Base-by-base conservation (phyloP, 2,797 vertebrate species). In the Anguilla obscura region DNA sequence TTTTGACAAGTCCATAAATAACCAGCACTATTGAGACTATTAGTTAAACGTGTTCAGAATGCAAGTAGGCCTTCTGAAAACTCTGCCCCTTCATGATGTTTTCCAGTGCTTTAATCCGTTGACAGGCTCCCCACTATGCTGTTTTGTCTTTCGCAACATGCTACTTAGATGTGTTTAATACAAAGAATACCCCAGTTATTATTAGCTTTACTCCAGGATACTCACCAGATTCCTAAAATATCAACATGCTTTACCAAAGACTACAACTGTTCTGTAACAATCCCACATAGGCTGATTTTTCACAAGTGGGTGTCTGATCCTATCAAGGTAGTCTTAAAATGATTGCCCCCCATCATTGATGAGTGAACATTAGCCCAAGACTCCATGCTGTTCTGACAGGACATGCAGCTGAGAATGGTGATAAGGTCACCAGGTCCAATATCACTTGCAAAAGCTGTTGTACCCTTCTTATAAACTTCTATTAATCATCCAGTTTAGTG, bases 1-100 rank as follows among this genome's bases (percentile, higher is more conserved):
- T 93, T 96, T 95, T 95, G 95, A 96, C 95, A 96, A 95, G 95
- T 96, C 94, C 94, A 94, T 95, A 96, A 96, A 95, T 95, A 96
- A 94, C 93, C 94, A 95, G 95, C 71, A 45, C 48, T 76, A 79
- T 33, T 21, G 9, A 30, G 18, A n/a, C 63, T 74, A 10, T 86
- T 86, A 6, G 56, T 86, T 88, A 33, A 82, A 33, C 30, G 52
- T 40, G 84, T 45, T 74, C 54, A n/a, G 71, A 36, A 69, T 50
- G 56, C n/a, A 85, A 79, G 8, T 6, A 74, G 48, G 21, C 58
- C 9, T 14, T 54, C 27, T 74, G 48, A 63, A 50, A 74, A 30
- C 45, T n/a, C 82, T 66, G 54, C 18, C 40, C 14, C 16, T 66
- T 85, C 24, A 86, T 40, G n/a, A 33, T 14, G 36, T 48, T 58